phyloP scores from a whole-genome alignment of 2,888 invertebrate species.

The Erebia epiphron region DNA sequence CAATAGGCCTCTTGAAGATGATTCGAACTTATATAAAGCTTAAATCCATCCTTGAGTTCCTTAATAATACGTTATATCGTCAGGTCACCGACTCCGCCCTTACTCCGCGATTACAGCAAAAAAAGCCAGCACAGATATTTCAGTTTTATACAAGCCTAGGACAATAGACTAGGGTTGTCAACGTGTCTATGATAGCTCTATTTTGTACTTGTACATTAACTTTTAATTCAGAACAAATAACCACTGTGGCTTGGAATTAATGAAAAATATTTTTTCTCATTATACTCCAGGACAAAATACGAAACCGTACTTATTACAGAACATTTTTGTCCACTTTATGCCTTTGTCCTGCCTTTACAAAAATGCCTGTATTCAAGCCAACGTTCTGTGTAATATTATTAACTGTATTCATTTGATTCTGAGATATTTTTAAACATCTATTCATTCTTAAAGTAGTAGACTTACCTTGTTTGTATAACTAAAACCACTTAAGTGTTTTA shows the following conservation, averaged over 20 bases:
- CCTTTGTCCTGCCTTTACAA: not conserved
- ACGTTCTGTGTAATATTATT: not conserved
- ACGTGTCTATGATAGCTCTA: not conserved
- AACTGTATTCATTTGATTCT: not conserved
- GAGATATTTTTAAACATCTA: not conserved
- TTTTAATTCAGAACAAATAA: not conserved
- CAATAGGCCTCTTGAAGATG: conserved; percentile 3
- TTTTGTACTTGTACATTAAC: conserved; percentile 1
- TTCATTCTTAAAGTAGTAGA: no score
- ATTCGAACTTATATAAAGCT: not conserved
- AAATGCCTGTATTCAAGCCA: not conserved
- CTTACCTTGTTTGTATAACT: no score
- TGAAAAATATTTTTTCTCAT: not conserved
- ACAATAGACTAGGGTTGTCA: conserved; percentile 13
- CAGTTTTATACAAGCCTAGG: not conserved
- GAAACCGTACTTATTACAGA: not conserved
- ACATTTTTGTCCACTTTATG: not conserved
- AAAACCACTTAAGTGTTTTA: no score
- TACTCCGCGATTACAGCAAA: conserved; percentile 4
- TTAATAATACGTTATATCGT: not conserved
- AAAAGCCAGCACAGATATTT: conserved; percentile 2
- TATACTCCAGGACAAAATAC: not conserved
- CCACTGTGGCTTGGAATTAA: not conserved
- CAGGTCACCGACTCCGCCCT: conserved; percentile 2
- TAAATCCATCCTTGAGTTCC: not conserved